Conservation (phyloP, 2,797 vertebrate genomes). For the Spatula clypeata region DNA sequence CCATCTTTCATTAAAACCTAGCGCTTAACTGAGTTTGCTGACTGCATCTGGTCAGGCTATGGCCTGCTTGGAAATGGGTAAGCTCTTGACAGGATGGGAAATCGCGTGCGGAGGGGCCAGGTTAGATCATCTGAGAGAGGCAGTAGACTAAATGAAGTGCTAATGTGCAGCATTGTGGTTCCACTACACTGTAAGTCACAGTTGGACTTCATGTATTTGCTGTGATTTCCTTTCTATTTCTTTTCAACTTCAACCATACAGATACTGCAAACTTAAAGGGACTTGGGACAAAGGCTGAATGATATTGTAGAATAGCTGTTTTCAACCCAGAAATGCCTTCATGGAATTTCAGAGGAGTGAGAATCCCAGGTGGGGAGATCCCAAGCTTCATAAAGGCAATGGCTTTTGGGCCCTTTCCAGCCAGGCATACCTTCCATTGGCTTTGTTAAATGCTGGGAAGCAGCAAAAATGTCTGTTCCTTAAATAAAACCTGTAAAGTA, state of each 20-base stretch:
- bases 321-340: not conserved
- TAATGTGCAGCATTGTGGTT: accelerated
- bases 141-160: not conserved
- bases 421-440: not conserved
- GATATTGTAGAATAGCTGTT: not conserved
- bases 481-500: not conserved
- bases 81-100: not conserved
- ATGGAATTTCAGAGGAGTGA: not conserved
- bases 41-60: not conserved
- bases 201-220: not conserved
- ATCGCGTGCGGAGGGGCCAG: not conserved
- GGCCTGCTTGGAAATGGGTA: not conserved
- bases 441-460: not conserved
- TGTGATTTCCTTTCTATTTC: not conserved
- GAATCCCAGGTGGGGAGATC: not conserved
- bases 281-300: not conserved
- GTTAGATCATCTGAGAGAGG: not conserved
- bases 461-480: not conserved
- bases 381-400: not conserved
- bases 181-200: not conserved
- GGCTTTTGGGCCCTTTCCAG: not conserved
- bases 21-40: not conserved
- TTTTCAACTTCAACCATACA: not conserved
- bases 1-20: not conserved
- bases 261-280: not conserved